Evolutionary conservation across 2,113 vertebrate species (phyloP), one percentile per base, ranked within the genome.

Genomic region (Genyomyrus donnyi): DNA sequence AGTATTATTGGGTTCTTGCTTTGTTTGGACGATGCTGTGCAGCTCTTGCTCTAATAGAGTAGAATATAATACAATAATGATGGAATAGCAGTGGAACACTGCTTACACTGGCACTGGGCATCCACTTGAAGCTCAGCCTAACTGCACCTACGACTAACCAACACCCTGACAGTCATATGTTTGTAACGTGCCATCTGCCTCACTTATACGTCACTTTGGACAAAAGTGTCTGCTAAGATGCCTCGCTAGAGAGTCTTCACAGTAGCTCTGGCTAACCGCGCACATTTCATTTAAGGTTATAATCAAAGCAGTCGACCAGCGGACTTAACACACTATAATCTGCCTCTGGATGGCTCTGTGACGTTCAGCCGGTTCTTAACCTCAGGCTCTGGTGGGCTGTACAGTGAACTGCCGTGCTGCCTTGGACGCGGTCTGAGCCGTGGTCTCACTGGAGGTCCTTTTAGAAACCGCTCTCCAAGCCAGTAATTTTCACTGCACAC

Each of bases 241-340:
- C 49, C 88, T 35, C 39, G 45, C n/a, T 31, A 13, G 9, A 31
- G 10, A 70, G n/a, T 42, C 45, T 56, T 31, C 52, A 53, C 49
- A 53, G 70, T 46, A 39, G 42, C 53, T 70, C 53, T 31, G 21
- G 8, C 45, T 15, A 58, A 66, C 77, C 0, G 66, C 0, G 21
- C 27, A 85, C 42, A 46, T 70, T 86, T 50, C 52, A 49, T 50
- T 86, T 35, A 42, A 90, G 27, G 85, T 1, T 53, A 70, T 66
- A 31, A 46, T 85, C 84, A 85, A n/a, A 46, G 19, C 48, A 15
- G 10, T 35, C 13, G 5, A 39, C 89, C 45, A 48, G n/a, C 31
- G 9, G 49, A 89, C 39, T 56, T 50, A 27, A 52, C 83, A 56
- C 80, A 48, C 48, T 89, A 50, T 48, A 89, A 85, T 89, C 89